Percentiles rank a stretch among this genome's conserved stretches.
Evolutionary conservation across 2,113 vertebrate species (phyloP).

Genomic region (Otolemur garnettii): DNA sequence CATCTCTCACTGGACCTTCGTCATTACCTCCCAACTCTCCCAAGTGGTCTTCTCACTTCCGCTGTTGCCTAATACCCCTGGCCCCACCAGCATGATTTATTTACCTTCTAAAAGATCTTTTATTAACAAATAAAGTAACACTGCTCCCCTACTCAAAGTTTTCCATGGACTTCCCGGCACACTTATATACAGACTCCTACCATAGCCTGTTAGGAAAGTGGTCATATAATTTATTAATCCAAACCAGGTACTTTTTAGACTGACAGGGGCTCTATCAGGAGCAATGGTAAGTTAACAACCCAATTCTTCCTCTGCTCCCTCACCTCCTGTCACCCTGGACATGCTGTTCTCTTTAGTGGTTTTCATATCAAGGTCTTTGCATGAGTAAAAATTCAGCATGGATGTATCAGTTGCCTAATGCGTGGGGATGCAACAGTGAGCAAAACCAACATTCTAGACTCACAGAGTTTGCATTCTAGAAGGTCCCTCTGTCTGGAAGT

Average conservation of each 20-base stretch:
- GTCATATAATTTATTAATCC: background rate
- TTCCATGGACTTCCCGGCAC: background rate
- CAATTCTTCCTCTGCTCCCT: background rate
- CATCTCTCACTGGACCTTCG: background rate
- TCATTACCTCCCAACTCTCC: background rate
- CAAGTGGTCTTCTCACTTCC: background rate
- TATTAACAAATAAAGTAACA: background rate
- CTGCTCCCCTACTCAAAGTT: background rate
- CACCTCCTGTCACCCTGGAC: background rate
- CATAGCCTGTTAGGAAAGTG: background rate
- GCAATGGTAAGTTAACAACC: background rate
- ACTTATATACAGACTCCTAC: background rate
- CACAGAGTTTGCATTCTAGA: background rate
- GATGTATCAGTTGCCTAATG: background rate
- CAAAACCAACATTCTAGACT: background rate
- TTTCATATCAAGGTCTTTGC: background rate
- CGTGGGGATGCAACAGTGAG: background rate
- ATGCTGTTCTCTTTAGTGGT: background rate
- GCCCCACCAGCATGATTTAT: background rate
- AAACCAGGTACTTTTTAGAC: background rate
- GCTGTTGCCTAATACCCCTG: too few species aligned
- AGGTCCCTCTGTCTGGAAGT: background rate
- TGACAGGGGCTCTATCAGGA: background rate
- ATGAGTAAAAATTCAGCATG: background rate
- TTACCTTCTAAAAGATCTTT: background rate